Base-by-base conservation (phyloP, 1,140 invertebrate species). In the Drosophila parvula region DNA sequence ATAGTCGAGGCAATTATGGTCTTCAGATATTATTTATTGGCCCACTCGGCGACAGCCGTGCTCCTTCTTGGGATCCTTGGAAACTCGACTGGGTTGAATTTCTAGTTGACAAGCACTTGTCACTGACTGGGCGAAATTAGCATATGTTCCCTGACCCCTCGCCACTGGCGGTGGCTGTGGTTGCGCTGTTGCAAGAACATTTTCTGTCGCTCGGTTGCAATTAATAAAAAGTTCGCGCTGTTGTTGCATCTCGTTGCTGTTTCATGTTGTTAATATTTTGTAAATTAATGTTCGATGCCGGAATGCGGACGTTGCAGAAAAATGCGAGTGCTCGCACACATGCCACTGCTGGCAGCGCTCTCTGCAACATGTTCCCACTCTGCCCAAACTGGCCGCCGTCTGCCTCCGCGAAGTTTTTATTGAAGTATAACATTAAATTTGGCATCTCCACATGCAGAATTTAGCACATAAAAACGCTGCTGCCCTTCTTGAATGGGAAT, bases 381-480 rank as follows among this genome's bases (percentile, higher is more conserved):
- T 53, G 18, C 28, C 60, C 64, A 64, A 41, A 56, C 44, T 62
- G 69, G 48, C 71, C 65, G 65, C 45, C 57, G 56, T 75, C 47
- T 76, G 74, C 75, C 74, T 18, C 47, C 55, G 62, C 61, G 62
- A 63, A 81, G 74, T 86, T 86, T 86, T 86, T 86, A 86, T 85
- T 86, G 82, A 86, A 86, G 82, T 85, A 81, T 79, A 86, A 79
- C 82, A 85, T 85, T 79, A 86, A 81, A 79, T 85, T 85, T 85
- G 82, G 82, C 82, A 78, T 85, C 76, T 81, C 48, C 76, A 67
- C 58, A 62, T 79, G 70, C 57, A 62, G 43, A 77, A 43, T 75
- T 74, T 58, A 48, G 53, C 67, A 44, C 71, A 83, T 83, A 76
- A 83, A 78, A 79, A 28, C 28, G 10, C 16, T 48, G 53, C 38